These are phyloP conservation scores for Notodonta ziczac DNA, from an alignment of 2,888 invertebrate species.

Conservation along the genomic window DNA sequence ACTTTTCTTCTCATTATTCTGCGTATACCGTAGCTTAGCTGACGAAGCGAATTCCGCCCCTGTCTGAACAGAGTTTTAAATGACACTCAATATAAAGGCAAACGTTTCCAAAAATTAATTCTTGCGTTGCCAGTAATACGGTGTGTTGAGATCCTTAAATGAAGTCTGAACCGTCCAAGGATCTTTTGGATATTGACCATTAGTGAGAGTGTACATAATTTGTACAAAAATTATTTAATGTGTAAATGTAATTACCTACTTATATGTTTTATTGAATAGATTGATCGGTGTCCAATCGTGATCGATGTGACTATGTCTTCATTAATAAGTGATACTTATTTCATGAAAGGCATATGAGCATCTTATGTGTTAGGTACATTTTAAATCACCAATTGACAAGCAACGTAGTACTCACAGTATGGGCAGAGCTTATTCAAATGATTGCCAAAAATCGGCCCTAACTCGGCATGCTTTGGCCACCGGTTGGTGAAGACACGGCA, in stretches of 20 bases:
- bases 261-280: conserved; percentile 14
- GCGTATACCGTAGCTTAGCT: no score
- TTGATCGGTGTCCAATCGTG: conserved; percentile 18
- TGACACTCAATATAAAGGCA: conserved; percentile 23
- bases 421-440: no score
- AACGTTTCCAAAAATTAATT: conserved; percentile 34
- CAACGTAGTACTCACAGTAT: no score
- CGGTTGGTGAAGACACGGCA: no score
- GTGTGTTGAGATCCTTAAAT: conserved; percentile 51
- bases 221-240: conserved; percentile 43
- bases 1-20: no score
- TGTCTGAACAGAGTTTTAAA: conserved; percentile 7
- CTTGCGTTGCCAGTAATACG: conserved; percentile 37
- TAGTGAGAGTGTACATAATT: conserved; percentile 58
- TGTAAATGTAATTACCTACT: conserved; percentile 15
- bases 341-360: no score
- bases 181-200: conserved; percentile 63
- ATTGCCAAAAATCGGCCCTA: no score
- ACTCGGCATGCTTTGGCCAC: no score
- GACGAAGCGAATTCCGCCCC: background rate
- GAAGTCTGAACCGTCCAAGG: conserved; percentile 65
- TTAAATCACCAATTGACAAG: no score
- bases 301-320: background rate
- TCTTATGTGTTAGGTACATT: no score
- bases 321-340: no score